Conservation (phyloP, 2,888 invertebrate genomes). For the Pollenia angustigena region DNA sequence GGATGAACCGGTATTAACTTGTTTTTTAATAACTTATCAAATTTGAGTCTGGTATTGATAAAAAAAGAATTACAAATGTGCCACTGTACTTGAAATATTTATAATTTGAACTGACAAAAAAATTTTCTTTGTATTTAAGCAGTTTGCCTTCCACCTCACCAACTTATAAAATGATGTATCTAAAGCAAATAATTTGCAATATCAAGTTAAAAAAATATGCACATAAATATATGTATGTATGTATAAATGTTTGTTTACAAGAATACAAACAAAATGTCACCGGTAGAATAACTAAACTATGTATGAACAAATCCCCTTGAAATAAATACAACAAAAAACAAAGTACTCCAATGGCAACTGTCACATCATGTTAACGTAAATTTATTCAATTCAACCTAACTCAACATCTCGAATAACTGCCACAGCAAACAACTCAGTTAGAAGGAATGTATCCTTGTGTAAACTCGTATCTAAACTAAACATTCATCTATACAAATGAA, state of each 20-base stretch:
- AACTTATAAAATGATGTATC: conserved; percentile 14
- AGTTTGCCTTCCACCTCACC: background rate
- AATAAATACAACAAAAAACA: background rate
- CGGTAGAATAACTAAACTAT: conserved; percentile 26
- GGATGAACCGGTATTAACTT: too few relatives aligned
- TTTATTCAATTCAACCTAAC: conserved; percentile 43
- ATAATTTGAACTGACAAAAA: background rate
- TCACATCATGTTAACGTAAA: conserved; percentile 52
- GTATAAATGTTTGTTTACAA: background rate
- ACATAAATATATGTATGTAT: background rate
- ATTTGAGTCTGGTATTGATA: too few relatives aligned
- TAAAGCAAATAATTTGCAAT: conserved; percentile 37
- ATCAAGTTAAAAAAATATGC: conserved; percentile 19
- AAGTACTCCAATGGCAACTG: conserved; percentile 35
- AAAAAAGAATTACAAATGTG: background rate
- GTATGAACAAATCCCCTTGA: conserved; percentile 8
- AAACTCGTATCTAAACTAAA: background rate
- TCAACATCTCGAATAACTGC: conserved; percentile 41
- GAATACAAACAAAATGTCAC: conserved; percentile 33
- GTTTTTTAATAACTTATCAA: too few relatives aligned
- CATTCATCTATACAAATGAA: background rate
- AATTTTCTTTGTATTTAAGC: background rate
- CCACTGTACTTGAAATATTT: background rate
- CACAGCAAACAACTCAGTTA: conserved; percentile 24
- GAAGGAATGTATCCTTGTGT: background rate